Evolutionary conservation across 2,797 vertebrate species (phyloP).

Genomic region (Eulemur albifrons): DNA sequence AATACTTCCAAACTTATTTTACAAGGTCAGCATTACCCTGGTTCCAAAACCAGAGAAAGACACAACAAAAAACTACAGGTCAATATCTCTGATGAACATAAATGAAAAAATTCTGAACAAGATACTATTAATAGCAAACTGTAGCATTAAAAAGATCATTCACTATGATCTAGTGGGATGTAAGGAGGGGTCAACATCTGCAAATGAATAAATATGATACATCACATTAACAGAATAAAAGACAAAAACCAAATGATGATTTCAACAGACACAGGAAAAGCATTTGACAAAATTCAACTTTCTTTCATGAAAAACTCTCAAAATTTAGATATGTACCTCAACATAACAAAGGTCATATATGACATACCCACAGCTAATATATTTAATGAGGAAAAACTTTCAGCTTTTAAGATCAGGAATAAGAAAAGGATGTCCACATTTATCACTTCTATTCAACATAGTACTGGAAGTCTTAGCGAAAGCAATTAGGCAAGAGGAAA

Average conservation of each 20-base stretch:
- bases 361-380: neutral
- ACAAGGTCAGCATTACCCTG: neutral
- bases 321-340: neutral
- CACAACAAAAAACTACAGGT: neutral
- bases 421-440: neutral
- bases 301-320: neutral
- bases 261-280: neutral
- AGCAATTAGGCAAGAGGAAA: neutral
- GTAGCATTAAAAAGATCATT: neutral
- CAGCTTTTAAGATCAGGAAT: neutral
- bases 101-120: neutral
- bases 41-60: neutral
- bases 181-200: neutral
- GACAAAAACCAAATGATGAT: neutral
- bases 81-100: neutral
- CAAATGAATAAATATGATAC: neutral
- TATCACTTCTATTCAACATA: neutral
- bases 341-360: neutral
- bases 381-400: neutral
- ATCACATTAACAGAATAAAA: neutral
- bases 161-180: neutral
- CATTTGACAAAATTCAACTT: neutral
- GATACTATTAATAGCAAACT: neutral
- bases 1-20: neutral
- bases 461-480: neutral